A percentile compares a stretch with the other conserved stretches of the same genome.
These are phyloP conservation scores for Bufo bufo DNA, from an alignment of 2,113 vertebrate genomes.

Conservation along the genomic window DNA sequence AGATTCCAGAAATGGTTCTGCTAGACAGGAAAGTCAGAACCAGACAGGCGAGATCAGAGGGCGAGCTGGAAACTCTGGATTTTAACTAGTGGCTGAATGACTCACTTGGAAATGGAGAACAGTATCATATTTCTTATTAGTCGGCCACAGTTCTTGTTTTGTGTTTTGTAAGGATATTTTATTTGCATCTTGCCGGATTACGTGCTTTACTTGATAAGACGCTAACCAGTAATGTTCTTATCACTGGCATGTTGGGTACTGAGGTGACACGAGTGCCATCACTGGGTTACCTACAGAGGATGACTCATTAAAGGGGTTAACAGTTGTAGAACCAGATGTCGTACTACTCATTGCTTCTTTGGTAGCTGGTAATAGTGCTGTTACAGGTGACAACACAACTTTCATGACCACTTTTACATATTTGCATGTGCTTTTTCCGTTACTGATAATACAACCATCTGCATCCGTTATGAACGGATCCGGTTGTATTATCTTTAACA, in stretches of 20 bases:
- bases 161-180: not conserved
- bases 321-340: too few species aligned
- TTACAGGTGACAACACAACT: too few species aligned
- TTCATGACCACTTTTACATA: too few species aligned
- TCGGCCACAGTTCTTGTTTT: not conserved
- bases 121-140: not conserved
- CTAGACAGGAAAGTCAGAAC: not conserved
- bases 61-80: conserved; percentile 5
- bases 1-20: not conserved
- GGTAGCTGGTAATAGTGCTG: too few species aligned
- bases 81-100: not conserved
- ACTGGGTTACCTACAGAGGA: not conserved
- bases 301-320: too few species aligned
- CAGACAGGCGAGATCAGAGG: not conserved
- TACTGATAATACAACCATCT: too few species aligned
- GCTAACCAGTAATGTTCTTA: not conserved
- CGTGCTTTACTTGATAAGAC: not conserved
- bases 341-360: too few species aligned
- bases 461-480: too few species aligned
- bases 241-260: not conserved
- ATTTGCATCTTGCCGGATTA: not conserved
- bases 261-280: not conserved
- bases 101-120: conserved; percentile 2
- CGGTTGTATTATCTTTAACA: too few species aligned
- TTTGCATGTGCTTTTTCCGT: too few species aligned